phyloP scores from a whole-genome alignment of 2,797 vertebrate species.

The Megaceryle alcyon region DNA sequence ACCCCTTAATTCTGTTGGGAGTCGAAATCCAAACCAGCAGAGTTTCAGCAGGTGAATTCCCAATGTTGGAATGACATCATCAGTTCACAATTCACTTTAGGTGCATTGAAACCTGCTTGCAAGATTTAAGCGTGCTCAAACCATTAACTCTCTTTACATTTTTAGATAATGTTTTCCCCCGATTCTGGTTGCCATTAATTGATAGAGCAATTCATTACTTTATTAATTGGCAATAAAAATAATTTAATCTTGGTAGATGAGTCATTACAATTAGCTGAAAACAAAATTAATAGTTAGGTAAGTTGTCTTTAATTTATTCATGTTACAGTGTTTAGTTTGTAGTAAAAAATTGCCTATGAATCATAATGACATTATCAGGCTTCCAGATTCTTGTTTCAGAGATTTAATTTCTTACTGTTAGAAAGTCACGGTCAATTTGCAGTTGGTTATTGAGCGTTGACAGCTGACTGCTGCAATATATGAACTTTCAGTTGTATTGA shows the following conservation, averaged over 20 bases:
- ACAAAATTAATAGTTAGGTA: background rate
- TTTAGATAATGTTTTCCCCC: background rate
- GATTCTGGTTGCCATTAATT: background rate
- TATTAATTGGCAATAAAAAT: conserved; percentile 4
- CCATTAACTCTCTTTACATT: background rate
- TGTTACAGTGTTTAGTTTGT: background rate
- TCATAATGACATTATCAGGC: background rate
- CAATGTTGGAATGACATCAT: background rate
- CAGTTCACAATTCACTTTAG: background rate
- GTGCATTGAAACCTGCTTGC: background rate
- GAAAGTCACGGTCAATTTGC: conserved; percentile 39
- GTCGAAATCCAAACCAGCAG: background rate
- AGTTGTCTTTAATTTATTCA: background rate
- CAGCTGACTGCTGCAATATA: background rate
- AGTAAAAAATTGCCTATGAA: background rate
- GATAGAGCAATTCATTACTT: background rate
- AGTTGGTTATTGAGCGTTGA: conserved; percentile 12
- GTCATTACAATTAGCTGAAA: background rate
- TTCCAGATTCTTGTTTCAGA: background rate
- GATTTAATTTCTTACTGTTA: conserved; percentile 36
- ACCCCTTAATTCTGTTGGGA: background rate
- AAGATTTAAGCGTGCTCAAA: background rate
- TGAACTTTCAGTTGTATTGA: conserved; percentile 30
- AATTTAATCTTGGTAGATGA: background rate
- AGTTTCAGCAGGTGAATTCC: background rate